Percentiles rank a stretch among this genome's conserved stretches.
phyloP scores from a whole-genome alignment of 2,113 vertebrate genomes.

The Zapus hudsonius region DNA sequence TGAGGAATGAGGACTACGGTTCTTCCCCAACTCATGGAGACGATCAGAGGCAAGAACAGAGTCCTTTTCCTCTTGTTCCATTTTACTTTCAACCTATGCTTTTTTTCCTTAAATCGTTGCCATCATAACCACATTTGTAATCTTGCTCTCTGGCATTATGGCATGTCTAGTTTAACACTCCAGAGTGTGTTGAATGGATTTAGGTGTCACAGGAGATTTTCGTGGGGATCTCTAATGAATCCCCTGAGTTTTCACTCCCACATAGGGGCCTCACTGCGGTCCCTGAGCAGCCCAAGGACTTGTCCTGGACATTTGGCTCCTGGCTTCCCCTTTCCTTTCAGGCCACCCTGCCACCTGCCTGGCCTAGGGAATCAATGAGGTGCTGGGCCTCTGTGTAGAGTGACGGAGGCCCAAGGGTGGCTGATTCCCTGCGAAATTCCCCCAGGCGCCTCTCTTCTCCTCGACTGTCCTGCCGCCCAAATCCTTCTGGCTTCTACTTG shows the following conservation, averaged over 20 bases:
- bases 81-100: not conserved
- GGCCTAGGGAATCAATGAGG: not conserved
- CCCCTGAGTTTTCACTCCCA: not conserved
- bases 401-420: not conserved
- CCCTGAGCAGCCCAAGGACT: not conserved
- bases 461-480: not conserved
- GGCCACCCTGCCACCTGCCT: not conserved
- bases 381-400: not conserved
- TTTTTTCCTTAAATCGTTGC: not conserved
- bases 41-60: not conserved
- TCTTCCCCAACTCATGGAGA: not conserved
- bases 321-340: not conserved
- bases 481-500: not conserved
- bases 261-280: not conserved
- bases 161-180: not conserved
- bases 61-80: fast-evolving
- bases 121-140: not conserved
- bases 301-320: not conserved
- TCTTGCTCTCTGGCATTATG: not conserved
- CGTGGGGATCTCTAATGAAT: not conserved
- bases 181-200: not conserved
- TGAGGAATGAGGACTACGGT: no score
- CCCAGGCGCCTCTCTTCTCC: not conserved
- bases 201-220: not conserved
- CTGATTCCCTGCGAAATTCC: not conserved